Conservation (phyloP, 2,888 invertebrate genomes). For the Callyntrura guangdongensis region DNA sequence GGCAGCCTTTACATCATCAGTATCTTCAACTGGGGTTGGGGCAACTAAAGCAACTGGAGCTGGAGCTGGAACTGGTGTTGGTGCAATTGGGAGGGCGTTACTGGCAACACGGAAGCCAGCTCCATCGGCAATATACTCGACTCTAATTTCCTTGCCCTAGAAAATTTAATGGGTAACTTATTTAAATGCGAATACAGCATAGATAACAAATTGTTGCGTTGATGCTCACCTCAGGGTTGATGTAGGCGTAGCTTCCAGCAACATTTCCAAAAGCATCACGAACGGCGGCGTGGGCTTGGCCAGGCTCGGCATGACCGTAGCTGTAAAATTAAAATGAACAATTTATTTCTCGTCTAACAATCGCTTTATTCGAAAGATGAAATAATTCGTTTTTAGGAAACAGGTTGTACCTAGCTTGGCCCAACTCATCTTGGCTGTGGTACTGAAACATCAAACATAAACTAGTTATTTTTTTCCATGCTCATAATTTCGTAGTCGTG, state of each 20-base stretch:
- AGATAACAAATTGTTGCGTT: too few relatives aligned
- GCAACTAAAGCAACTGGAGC: slow-evolving; percentile 86
- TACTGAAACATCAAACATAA: slow-evolving; percentile 35
- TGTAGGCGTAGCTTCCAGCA: slow-evolving; percentile 85
- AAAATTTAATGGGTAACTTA: not conserved
- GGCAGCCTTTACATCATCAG: slow-evolving; percentile 79
- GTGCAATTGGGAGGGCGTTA: slow-evolving; percentile 86
- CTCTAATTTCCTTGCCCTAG: slow-evolving; percentile 85
- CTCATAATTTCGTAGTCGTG: too few relatives aligned
- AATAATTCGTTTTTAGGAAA: too few relatives aligned
- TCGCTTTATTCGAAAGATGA: too few relatives aligned
- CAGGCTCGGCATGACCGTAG: too few relatives aligned
- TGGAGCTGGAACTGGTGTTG: slow-evolving; percentile 62
- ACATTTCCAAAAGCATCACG: slow-evolving; percentile 82
- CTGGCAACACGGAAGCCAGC: slow-evolving; percentile 86
- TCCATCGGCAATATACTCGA: slow-evolving; percentile 86
- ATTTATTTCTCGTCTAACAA: too few relatives aligned
- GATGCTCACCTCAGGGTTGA: slow-evolving; percentile 86
- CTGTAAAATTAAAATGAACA: too few relatives aligned
- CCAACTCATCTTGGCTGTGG: slow-evolving; percentile 85
- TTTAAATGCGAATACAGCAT: too few relatives aligned
- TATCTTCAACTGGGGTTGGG: slow-evolving; percentile 83
- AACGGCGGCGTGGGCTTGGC: too few relatives aligned
- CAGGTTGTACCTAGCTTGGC: slow-evolving; percentile 85
- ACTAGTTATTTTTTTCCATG: too few relatives aligned